phyloP scores from a whole-genome alignment of 2,888 invertebrate species.

The Cantharis lateralis region DNA sequence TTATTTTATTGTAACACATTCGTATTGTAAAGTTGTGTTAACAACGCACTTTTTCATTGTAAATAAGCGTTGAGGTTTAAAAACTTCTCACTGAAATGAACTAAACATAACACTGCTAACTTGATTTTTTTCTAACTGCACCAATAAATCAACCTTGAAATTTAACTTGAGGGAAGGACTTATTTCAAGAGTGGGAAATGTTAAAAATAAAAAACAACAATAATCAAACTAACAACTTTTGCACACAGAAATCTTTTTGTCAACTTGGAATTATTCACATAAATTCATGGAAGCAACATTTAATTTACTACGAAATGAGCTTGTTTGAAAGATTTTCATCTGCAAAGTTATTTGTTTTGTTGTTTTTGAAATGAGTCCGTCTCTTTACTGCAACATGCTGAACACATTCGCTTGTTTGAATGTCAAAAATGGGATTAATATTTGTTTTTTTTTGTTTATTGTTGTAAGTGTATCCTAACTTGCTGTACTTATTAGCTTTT shows the following conservation, averaged over 20 bases:
- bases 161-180: neutral
- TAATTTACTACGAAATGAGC: no score
- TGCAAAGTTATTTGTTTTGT: no score
- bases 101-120: neutral
- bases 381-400: neutral
- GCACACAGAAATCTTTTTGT: no score
- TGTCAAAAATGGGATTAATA: neutral
- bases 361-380: no score
- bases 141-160: neutral
- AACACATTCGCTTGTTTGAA: neutral
- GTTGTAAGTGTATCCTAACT: neutral
- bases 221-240: no score
- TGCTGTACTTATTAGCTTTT: neutral
- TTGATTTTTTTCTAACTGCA: neutral
- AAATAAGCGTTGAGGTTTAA: neutral
- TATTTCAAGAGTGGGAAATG: no score
- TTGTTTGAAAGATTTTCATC: no score
- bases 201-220: no score
- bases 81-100: neutral
- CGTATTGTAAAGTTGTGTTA: neutral
- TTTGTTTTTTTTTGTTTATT: neutral
- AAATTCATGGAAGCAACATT: no score
- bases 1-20: neutral
- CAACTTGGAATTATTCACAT: no score
- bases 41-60: neutral